A percentile compares a stretch with the other conserved stretches of the same genome.
These are phyloP conservation scores for Siphonodentalium dalli DNA, from an alignment of 2,888 invertebrate species.

Conservation along the genomic window DNA sequence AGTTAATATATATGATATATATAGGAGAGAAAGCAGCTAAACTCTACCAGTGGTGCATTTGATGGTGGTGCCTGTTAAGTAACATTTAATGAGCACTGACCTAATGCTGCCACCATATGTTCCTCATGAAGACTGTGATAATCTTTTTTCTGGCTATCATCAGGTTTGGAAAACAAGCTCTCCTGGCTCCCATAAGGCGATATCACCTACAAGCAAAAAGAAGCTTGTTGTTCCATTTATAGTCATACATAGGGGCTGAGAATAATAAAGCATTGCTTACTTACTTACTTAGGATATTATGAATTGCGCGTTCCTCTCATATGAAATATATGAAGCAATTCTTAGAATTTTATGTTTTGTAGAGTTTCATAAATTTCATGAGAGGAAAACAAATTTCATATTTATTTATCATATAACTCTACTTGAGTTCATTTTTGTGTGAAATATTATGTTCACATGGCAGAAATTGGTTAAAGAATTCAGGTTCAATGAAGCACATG, in stretches of 20 bases:
- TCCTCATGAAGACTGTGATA: constrained; percentile 49
- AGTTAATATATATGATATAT: not conserved
- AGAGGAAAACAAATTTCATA: no score
- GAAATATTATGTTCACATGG: no score
- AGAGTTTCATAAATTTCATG: no score
- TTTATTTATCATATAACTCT: no score
- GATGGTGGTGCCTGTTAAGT: constrained; percentile 1
- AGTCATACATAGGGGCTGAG: not conserved
- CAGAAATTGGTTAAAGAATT: no score
- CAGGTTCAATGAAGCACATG: no score
- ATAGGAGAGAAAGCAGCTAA: not conserved
- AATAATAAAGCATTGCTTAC: no score
- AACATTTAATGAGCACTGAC: constrained; percentile 30
- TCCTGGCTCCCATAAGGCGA: constrained; percentile 64
- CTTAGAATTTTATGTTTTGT: no score
- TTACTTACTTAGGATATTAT: no score
- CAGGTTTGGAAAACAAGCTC: constrained; percentile 52
- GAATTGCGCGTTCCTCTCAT: no score
- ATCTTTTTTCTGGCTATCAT: constrained; percentile 41
- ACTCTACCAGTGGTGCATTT: not conserved
- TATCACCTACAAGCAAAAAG: constrained; percentile 44
- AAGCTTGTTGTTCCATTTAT: not conserved
- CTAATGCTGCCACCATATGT: constrained; percentile 50
- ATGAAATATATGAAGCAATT: no score
- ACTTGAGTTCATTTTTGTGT: no score